Evolutionary conservation across 2,888 invertebrate genomes (phyloP), one percentile per base, ranked within the genome.

Genomic region (Sialis lutaria): DNA sequence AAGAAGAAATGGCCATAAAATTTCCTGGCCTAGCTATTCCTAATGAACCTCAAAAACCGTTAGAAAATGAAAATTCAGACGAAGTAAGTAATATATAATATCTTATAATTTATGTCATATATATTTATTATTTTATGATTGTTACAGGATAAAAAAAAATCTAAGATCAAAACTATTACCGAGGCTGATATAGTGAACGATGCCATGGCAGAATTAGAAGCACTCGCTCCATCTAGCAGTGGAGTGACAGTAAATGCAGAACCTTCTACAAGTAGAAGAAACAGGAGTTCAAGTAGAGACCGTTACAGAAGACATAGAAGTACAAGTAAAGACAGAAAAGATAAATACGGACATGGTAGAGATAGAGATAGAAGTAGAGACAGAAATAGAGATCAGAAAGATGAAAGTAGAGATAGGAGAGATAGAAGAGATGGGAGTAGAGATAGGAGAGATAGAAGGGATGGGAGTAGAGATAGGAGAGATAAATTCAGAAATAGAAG

Each of bases 121-220:
- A 22, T 22, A 22, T 22, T 22, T 22, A 22, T 22, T 22, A 22
- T 22, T 22, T 22, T 22, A 22, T 22, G 22, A 2, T 22, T 22
- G 22, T 22, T 22, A 4, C 22, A 22, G 22, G 22, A 22, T 22
- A 22, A 22, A 22, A 22, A 22, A 22, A 22, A 22, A 22, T 22
- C 22, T 22, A 22, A 22, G 22, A 22, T 22, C 22, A 22, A 22
- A 22, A 22, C 22, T 22, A 22, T 22, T 22, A 22, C 22, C 4
- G 59, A 62, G 52, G 53, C 52, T 44, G 70, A 73, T 55, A 66
- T 77, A 43, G 79, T 86, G n/a, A 79, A 82, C 54, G 80, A 86
- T 58, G 79, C 85, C 3, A 87, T 90, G 87, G 80, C 87, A 12
- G 83, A 84, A 52, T 67, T 91, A 45, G 90, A 90, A 65, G 84